Conservation (phyloP, 2,888 invertebrate genomes). For the Orgyia antiqua region DNA sequence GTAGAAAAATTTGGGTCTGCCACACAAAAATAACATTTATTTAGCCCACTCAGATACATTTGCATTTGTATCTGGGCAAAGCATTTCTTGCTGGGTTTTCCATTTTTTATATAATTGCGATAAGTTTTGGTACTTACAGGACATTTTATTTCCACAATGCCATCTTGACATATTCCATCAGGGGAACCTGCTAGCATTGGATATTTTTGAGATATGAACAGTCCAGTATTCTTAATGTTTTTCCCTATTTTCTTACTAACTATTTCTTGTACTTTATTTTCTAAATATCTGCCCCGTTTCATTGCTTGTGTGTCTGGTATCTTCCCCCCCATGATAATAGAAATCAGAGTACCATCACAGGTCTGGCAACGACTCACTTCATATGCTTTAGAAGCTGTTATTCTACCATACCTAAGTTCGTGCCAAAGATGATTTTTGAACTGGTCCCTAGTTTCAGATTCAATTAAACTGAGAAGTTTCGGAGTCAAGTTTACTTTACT, state of each 20-base stretch:
- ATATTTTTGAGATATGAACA: not conserved
- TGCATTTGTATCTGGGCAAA: no score
- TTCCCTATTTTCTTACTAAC: constrained; percentile 12
- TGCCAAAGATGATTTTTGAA: not conserved
- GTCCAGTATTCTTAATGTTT: constrained; percentile 10
- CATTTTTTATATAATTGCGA: no score
- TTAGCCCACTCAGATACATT: no score
- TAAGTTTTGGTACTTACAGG: no score
- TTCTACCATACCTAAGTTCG: constrained; percentile 1
- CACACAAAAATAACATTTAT: no score
- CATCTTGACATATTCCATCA: constrained; percentile 20
- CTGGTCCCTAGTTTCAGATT: not conserved
- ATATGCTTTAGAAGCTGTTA: no score
- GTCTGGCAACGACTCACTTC: no score
- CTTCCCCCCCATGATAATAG: constrained; percentile 17
- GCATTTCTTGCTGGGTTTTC: no score
- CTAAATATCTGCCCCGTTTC: constrained; percentile 14
- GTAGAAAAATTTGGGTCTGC: no score
- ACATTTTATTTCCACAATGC: constrained; percentile 7
- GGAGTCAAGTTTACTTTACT: not conserved
- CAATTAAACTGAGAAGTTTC: not conserved
- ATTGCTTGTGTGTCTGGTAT: constrained; percentile 20
- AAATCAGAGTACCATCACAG: no score
- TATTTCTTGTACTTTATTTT: constrained; percentile 16
- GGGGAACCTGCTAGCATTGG: no score